Percentiles rank a stretch among this genome's conserved stretches.
Conservation (phyloP, 2,888 invertebrate genomes). For the Patella pellucida region DNA sequence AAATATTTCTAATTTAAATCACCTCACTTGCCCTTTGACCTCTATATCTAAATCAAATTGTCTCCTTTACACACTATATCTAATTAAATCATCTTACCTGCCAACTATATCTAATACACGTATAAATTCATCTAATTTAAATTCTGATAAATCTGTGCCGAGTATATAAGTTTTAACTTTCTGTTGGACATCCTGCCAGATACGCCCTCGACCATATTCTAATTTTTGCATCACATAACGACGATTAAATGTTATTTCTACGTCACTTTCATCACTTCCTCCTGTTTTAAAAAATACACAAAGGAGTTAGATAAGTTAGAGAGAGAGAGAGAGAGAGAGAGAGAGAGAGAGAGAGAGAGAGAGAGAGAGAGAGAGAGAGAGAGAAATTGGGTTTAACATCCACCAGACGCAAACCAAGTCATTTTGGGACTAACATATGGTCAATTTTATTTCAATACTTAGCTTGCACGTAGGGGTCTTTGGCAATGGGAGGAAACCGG, state of each 20-base stretch:
- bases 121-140: constrained; percentile 94
- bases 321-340: too few species aligned
- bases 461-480: too few species aligned
- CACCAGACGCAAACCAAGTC: too few species aligned
- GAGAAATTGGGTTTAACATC: too few species aligned
- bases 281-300: not conserved
- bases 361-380: too few species aligned
- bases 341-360: too few species aligned
- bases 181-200: constrained; percentile 95
- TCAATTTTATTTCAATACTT: too few species aligned
- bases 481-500: too few species aligned
- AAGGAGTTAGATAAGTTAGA: not conserved
- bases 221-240: constrained; percentile 87
- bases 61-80: too few species aligned
- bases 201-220: constrained; percentile 85
- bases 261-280: constrained; percentile 17
- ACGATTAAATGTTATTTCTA: constrained; percentile 76
- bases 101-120: constrained; percentile 89
- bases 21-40: too few species aligned
- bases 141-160: constrained; percentile 84
- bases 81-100: constrained; percentile 72
- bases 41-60: too few species aligned
- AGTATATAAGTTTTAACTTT: constrained; percentile 83
- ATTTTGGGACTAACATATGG: too few species aligned
- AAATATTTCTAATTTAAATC: constrained; percentile 58